Percentiles rank a stretch among this genome's conserved stretches.
Conservation (phyloP, 2,113 vertebrate species). For the Corydoras sp. region DNA sequence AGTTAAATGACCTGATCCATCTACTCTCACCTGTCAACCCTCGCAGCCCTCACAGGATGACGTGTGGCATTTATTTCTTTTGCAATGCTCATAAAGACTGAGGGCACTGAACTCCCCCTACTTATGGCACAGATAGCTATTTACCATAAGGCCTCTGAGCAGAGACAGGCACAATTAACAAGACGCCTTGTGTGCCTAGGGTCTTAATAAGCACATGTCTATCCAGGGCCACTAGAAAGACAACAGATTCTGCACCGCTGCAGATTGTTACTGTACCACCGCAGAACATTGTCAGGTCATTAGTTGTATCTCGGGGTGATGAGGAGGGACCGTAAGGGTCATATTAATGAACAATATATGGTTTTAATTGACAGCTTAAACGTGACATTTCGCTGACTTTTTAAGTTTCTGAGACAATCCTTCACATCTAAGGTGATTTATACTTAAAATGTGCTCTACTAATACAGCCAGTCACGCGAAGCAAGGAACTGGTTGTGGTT, state of each 20-base stretch:
- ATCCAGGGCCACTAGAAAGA: not conserved
- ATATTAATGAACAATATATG: too few relatives aligned
- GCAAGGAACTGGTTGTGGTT: too few relatives aligned
- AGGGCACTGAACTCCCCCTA: conserved; percentile 1
- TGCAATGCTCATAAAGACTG: not conserved
- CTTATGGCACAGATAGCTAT: not conserved
- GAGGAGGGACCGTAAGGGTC: too few relatives aligned
- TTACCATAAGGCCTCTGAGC: not conserved
- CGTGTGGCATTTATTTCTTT: conserved; percentile 41
- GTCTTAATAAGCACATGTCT: conserved; percentile 4
- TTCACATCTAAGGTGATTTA: too few relatives aligned
- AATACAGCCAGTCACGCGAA: too few relatives aligned
- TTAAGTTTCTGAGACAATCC: too few relatives aligned
- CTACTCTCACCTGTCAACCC: conserved; percentile 46
- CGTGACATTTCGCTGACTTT: too few relatives aligned
- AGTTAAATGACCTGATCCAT: conserved; percentile 66
- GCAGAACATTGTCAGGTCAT: not conserved
- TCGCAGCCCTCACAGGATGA: conserved; percentile 64
- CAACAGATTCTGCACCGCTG: not conserved
- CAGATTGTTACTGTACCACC: not conserved
- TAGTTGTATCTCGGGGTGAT: not conserved
- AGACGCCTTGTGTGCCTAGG: not conserved
- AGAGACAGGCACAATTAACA: not conserved
- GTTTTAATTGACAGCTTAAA: too few relatives aligned
- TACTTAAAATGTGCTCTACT: too few relatives aligned